Evolutionary conservation across 2,797 vertebrate species (phyloP).

Genomic region (Muscicapa comitata): DNA sequence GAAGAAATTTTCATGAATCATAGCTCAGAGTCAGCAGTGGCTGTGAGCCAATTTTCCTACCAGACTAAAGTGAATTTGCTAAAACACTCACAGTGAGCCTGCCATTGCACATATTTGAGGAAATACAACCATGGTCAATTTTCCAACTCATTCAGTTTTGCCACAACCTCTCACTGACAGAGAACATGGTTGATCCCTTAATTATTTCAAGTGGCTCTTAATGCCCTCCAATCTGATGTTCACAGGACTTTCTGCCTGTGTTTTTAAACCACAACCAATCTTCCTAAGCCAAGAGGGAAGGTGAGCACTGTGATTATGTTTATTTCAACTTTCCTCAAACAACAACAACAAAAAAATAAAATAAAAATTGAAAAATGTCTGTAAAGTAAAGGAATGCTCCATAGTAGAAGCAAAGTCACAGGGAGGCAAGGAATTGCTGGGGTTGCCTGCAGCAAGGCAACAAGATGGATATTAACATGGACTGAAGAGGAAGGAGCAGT

Average conservation of each 20-base stretch:
- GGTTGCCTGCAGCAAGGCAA: neutral
- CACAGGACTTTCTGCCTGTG: neutral
- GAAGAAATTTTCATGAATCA: neutral
- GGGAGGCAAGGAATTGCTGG: neutral
- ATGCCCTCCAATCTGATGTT: neutral
- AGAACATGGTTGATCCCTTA: neutral
- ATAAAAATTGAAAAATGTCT: neutral
- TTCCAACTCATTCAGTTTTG: neutral
- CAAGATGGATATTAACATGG: neutral
- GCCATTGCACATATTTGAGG: neutral
- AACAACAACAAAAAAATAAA: too few species aligned
- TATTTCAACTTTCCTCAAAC: neutral
- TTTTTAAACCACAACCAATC: neutral
- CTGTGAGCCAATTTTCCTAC: neutral
- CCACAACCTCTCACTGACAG: neutral
- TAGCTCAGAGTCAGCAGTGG: neutral
- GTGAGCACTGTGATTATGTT: neutral
- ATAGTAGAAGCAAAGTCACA: neutral
- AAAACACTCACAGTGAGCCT: neutral
- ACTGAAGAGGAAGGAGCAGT: neutral
- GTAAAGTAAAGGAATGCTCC: neutral
- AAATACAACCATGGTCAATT: neutral
- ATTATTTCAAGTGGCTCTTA: neutral
- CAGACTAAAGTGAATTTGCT: neutral
- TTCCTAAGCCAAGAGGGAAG: neutral